Base-by-base conservation (phyloP, 2,113 vertebrate genomes). In the Pelodiscus sinensis region DNA sequence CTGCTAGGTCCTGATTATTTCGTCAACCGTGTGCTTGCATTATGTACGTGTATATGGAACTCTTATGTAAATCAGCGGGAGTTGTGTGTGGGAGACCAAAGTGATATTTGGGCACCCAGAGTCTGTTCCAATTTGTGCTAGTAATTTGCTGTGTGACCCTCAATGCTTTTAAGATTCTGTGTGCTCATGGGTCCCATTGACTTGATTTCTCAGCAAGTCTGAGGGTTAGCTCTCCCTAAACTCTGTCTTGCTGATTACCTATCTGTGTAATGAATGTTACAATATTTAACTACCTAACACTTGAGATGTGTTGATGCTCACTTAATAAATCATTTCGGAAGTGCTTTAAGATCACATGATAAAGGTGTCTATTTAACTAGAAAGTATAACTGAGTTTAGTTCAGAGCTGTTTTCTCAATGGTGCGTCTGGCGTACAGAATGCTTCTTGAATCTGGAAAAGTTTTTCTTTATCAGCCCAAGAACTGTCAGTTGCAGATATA, bases 41-140 rank as follows among this genome's bases (percentile, higher is more conserved):
- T 9, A 25, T 58, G 24, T 58, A 10, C 25, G 35, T 54, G 55
- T 78, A 29, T 80, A 82, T 55, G 51, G 50, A 62, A 62, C 5
- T 75, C 56, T 50, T 65, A 80, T 82, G 65, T 71, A 91, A 87
- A 87, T 80, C 73, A 83, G 71, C 71, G 73, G 31, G 57, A 83
- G 79, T 71, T 79, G 62, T 57, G 81, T 62, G 57, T 68, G 56
- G 44, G 71, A 75, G 22, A 75, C 21, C 55, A 71, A 78, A 68
- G 16, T 79, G 85, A 38, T 62, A 51, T 44, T 12, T 0, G 0
- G 79, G 60, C 19, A 7, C 84, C 65, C 24, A 27, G 1, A 1
- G 31, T 58, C 38, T 86, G n/a, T n/a, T 93, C 50, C 58, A 38
- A 86, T 54, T 27, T 62, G 57, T 86, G 25, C 38, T 92, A 54